phyloP scores from a whole-genome alignment of 2,797 vertebrate genomes.

The Enteromius anoplus region DNA sequence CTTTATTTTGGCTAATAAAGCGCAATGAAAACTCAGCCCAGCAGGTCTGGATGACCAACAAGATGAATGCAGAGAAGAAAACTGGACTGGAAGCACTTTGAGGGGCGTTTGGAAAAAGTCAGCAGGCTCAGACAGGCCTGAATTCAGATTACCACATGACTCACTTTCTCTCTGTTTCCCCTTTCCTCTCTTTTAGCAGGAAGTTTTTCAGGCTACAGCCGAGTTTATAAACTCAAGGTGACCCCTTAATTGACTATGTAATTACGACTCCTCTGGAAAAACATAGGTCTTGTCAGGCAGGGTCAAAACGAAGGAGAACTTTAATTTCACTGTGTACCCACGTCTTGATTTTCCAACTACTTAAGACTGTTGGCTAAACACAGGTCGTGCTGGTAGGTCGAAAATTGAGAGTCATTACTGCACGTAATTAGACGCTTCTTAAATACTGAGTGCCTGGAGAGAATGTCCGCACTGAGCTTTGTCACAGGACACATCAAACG shows the following conservation, averaged over 20 bases:
- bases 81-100: conserved; percentile 74
- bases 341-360: conserved; percentile 66
- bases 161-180: conserved; percentile 45
- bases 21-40: not conserved
- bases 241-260: conserved; percentile 77
- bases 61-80: conserved; percentile 15
- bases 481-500: conserved; percentile 63
- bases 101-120: conserved; percentile 66
- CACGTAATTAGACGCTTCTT: conserved; percentile 75
- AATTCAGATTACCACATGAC: conserved; percentile 77
- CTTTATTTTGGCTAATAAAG: not conserved
- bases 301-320: conserved; percentile 77
- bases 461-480: conserved; percentile 67
- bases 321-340: conserved; percentile 73
- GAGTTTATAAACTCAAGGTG: conserved; percentile 75
- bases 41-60: not conserved
- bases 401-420: conserved; percentile 73
- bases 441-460: conserved; percentile 67
- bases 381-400: conserved; percentile 60
- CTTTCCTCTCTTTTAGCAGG: conserved; percentile 46
- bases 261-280: conserved; percentile 74
- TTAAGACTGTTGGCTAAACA: conserved; percentile 76
- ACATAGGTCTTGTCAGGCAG: conserved; percentile 67
- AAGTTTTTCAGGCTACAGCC: conserved; percentile 63
- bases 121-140: conserved; percentile 74